Evolutionary conservation across 2,113 vertebrate species (phyloP).

Genomic region (Halichoerus grypus): DNA sequence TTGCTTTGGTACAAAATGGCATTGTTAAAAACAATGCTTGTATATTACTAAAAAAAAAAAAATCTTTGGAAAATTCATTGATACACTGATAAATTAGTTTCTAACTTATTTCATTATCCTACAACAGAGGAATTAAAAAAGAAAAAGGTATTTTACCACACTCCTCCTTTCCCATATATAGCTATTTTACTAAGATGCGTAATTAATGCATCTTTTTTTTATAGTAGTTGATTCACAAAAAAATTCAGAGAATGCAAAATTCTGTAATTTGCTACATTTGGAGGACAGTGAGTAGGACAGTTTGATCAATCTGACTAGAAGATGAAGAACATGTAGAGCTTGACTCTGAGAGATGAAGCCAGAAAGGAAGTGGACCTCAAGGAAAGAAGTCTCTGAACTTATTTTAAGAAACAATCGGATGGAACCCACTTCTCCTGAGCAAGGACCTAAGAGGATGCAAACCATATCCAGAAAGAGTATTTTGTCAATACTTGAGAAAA

Average conservation of each 20-base stretch:
- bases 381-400: not conserved
- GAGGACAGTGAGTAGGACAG: not conserved
- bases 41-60: not conserved
- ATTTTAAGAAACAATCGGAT: not conserved
- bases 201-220: not conserved
- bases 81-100: not conserved
- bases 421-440: not conserved
- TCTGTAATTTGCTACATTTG: not conserved
- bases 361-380: not conserved
- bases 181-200: not conserved
- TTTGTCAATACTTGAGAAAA: not conserved
- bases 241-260: not conserved
- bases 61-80: not conserved
- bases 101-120: not conserved
- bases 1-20: not conserved
- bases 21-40: not conserved
- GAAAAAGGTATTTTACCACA: constrained; percentile 4
- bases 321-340: not conserved
- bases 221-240: not conserved
- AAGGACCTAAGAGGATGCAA: not conserved
- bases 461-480: not conserved
- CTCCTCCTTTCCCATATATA: not conserved
- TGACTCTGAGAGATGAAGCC: not conserved
- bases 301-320: not conserved
- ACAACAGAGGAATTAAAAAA: not conserved